Evolutionary conservation across 2,888 invertebrate genomes (phyloP).

Genomic region (Stenchaetothrips biformis): DNA sequence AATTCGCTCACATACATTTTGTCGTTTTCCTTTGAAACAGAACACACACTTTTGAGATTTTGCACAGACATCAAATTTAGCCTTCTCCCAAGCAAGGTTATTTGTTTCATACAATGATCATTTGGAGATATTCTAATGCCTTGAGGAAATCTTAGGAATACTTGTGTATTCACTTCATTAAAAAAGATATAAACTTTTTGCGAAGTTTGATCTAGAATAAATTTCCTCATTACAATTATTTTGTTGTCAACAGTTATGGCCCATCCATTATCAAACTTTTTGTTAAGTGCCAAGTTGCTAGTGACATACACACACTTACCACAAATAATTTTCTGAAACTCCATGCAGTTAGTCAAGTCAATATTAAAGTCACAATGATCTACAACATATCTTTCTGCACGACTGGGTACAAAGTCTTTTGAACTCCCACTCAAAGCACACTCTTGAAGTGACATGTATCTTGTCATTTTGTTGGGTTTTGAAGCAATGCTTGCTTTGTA

Average conservation of each 20-base stretch:
- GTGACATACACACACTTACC: not conserved
- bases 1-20: not conserved
- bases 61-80: not conserved
- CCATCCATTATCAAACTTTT: not conserved
- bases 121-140: not conserved
- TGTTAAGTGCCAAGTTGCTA: not conserved
- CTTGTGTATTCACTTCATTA: not conserved
- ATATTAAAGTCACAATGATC: not conserved
- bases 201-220: not conserved
- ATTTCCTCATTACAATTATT: not conserved
- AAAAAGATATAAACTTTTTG: not conserved
- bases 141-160: not conserved
- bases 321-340: not conserved
- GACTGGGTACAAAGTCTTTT: not conserved
- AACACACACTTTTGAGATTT: not conserved
- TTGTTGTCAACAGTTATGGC: constrained; percentile 1
- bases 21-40: not conserved
- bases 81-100: not conserved
- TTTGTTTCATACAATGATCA: not conserved
- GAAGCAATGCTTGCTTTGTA: not conserved
- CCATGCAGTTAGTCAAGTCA: not conserved
- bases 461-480: not conserved
- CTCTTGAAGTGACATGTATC: not conserved
- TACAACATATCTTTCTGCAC: not conserved
- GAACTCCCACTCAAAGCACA: not conserved